Evolutionary conservation across 2,888 invertebrate species (phyloP), one percentile per base, ranked within the genome.

Genomic region (Trachelus tabidus): DNA sequence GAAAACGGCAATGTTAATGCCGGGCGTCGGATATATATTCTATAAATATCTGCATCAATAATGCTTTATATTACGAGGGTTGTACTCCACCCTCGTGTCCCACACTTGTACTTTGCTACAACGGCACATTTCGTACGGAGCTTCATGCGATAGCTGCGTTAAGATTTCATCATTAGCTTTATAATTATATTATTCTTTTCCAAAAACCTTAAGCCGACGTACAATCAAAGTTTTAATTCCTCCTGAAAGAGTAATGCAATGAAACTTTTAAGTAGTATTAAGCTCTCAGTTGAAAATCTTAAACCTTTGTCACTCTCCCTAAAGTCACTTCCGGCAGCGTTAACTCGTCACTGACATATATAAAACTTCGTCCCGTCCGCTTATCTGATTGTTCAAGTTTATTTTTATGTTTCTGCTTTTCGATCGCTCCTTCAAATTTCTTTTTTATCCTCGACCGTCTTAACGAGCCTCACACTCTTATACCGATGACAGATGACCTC

Each of bases 41-140:
- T 77, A 77, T 77, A 77, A 77, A 77, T 77, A 77, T 77, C 77
- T 77, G 69, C 77, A 75, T 77, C 77, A 75, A 77, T 77, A 77
- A 77, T 75, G 69, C 75, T 68, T 40, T 40, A 40, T 40, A 40
- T 40, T 15, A 40, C 40, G 40, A 40, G 40, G 40, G 40, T 15
- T 15, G 1, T 40, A 15, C 4, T 15, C 40, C 40, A 40, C 40
- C 40, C 40, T 40, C 15, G 15, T 40, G 9, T 2, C 23, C 56
- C 56, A 56, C 56, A 9, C 56, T 56, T 9, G 56, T 23, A 56
- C 56, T 6, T 23, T 56, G 23, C 9, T 56, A 56, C 9, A 9
- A 9, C 23, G 56, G 9, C 9, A 23, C 56, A 23, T 56, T 56
- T 56, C 23, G 23, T 9, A 56, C 0, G 23, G 23, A 6, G 56